A percentile compares a stretch with the other conserved stretches of the same genome.
phyloP scores from a whole-genome alignment of 2,888 invertebrate genomes.

The Deroplatys truncata region DNA sequence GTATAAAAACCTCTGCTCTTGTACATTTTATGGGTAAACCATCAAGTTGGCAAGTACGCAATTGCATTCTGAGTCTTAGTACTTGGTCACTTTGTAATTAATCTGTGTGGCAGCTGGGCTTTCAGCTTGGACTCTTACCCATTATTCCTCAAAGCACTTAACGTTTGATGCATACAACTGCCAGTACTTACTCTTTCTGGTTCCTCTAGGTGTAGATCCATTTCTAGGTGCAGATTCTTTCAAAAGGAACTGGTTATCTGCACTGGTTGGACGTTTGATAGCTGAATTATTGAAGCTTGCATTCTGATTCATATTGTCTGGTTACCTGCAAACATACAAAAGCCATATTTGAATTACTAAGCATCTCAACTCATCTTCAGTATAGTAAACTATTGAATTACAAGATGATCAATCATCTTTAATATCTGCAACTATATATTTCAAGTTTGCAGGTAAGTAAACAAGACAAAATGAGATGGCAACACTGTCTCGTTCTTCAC shows the following conservation, averaged over 20 bases:
- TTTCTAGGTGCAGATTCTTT: slow-evolving; percentile 35
- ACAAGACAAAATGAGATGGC: not conserved
- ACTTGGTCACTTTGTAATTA: too few species aligned
- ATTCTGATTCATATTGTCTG: slow-evolving; percentile 20
- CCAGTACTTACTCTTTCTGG: slow-evolving; percentile 23
- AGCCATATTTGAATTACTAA: not conserved
- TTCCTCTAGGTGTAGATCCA: slow-evolving; percentile 31
- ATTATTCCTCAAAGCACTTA: too few species aligned
- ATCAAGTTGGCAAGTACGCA: too few species aligned
- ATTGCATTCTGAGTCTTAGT: too few species aligned
- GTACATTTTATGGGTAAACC: too few species aligned
- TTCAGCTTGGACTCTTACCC: too few species aligned
- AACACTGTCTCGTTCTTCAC: too few species aligned
- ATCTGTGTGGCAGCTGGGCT: too few species aligned
- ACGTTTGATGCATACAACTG: too few species aligned
- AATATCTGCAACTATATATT: not conserved
- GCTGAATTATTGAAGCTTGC: slow-evolving; percentile 14
- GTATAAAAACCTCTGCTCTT: too few species aligned
- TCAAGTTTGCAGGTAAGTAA: not conserved
- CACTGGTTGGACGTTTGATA: slow-evolving; percentile 13
- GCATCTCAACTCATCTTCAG: too few species aligned
- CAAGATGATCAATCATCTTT: not conserved
- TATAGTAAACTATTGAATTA: too few species aligned
- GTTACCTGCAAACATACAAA: not conserved
- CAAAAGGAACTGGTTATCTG: slow-evolving; percentile 37